phyloP scores from a whole-genome alignment of 2,113 vertebrate genomes.

The Cricetomys ansorgei region DNA sequence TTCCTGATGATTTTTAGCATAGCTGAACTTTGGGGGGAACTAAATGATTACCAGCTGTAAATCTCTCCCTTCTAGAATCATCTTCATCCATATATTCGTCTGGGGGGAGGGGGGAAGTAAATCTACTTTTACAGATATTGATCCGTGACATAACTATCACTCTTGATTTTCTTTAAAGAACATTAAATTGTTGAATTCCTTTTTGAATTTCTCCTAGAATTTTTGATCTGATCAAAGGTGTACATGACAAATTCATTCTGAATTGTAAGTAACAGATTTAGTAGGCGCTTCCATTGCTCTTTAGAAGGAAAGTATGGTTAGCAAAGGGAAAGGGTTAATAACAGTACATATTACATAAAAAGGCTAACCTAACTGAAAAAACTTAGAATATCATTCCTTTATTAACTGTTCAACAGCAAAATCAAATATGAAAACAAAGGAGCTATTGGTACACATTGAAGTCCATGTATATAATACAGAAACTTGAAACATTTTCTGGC shows the following conservation, averaged over 20 bases:
- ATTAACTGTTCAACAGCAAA: background rate
- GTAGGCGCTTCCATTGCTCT: background rate
- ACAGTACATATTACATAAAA: background rate
- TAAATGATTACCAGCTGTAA: constrained; percentile 46
- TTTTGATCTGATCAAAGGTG: background rate
- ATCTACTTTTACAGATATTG: background rate
- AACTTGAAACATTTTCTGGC: background rate
- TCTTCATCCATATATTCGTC: background rate
- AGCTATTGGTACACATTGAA: background rate
- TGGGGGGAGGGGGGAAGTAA: background rate
- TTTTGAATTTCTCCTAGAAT: constrained; percentile 43
- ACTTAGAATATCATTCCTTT: background rate
- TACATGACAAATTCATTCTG: constrained; percentile 7
- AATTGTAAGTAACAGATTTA: background rate
- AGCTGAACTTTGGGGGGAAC: constrained; percentile 49
- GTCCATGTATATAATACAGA: background rate
- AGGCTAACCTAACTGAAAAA: background rate
- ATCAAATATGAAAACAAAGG: background rate
- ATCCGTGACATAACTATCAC: background rate
- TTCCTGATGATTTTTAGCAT: constrained; percentile 67
- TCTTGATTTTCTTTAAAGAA: background rate
- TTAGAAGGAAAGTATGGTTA: background rate
- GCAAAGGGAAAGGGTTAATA: background rate
- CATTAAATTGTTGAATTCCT: constrained; percentile 16
- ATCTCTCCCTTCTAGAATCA: background rate